A percentile compares a stretch with the other conserved stretches of the same genome.
Evolutionary conservation across 2,113 vertebrate species (phyloP).

Genomic region (Lota lota): DNA sequence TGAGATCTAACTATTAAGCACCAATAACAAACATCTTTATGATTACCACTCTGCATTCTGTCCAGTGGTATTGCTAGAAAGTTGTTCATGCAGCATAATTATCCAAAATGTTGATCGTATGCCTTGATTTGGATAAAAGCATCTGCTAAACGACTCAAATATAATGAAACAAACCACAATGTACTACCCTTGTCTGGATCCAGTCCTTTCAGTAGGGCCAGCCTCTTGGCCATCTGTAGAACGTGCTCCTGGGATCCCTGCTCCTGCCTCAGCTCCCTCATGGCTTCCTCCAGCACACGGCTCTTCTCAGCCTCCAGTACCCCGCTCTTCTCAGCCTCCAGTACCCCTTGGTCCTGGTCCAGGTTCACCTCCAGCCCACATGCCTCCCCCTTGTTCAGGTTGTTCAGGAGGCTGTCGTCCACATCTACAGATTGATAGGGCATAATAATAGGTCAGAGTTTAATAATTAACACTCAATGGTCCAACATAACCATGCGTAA

Average conservation of each 20-base stretch:
- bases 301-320: slow-evolving; percentile 84
- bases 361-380: slow-evolving; percentile 62
- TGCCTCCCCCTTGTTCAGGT: slow-evolving; percentile 77
- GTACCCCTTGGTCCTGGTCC: slow-evolving; percentile 57
- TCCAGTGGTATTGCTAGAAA: too few relatives aligned
- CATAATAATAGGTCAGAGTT: slow-evolving; percentile 9
- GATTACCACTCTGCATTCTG: too few relatives aligned
- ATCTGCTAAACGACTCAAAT: neutral
- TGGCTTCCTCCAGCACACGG: slow-evolving; percentile 82
- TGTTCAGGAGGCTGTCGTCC: slow-evolving; percentile 71
- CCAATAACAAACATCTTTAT: too few relatives aligned
- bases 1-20: too few relatives aligned
- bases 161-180: neutral
- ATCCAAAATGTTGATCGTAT: neutral
- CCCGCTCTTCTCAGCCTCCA: too few relatives aligned
- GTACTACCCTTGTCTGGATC: slow-evolving; percentile 84
- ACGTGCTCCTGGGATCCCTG: slow-evolving; percentile 80
- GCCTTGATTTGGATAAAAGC: neutral
- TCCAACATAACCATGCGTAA: too few relatives aligned
- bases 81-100: too few relatives aligned
- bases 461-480: neutral
- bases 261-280: slow-evolving; percentile 79
- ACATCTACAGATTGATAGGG: slow-evolving; percentile 44
- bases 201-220: slow-evolving; percentile 83
- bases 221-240: slow-evolving; percentile 81